Evolutionary conservation across 2,797 vertebrate species (phyloP), one percentile per base, ranked within the genome.

Genomic region (Lerista edwardsae): DNA sequence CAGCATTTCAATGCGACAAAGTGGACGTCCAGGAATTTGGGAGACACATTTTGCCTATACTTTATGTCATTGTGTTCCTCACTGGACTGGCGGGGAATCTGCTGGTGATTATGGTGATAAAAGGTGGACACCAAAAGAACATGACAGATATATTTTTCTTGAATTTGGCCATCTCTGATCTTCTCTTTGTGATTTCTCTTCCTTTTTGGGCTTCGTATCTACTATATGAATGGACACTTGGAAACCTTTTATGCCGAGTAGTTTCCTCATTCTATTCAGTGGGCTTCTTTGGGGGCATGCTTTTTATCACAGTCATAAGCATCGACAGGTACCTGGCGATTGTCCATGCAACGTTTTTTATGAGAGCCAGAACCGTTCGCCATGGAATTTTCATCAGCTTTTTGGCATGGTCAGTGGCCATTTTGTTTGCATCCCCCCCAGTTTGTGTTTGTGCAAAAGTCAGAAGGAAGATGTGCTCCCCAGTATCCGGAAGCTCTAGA

Each of bases 81-180:
- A 75, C 97, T 9, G 98, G 98, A 1, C 79, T 98, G 73, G 59
- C 96, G 68, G 98, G 98, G 4, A 99, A 99, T 62, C 19, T 94
- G 12, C 91, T 98, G 89, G 98, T 99, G 55, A 44, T 98, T 87
- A 96, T 97, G 85, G 96, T 98, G 82, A 94, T 98, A 67, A 95
- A 91, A 79, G 96, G 95, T 10, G 91, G 87, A 39, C 94, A 91
- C 27, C 91, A 96, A 59, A 97, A 95, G 93, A 98, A 96, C 90
- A 97, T 98, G 95, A 98, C 98, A 0, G 97, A 98, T 67, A 95
- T 99, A 77, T 98, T 97, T 93, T 97, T 99, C 61, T 87, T 99
- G 61, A 98, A 98, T 93, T 69, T 99, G 95, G 97, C 98, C n/a
- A 7, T 98, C 0, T 97, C 97, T 0, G 98, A 99, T 73, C 96